These are phyloP conservation scores for Pelodytes ibericus DNA, from an alignment of 2,797 vertebrate genomes.

Conservation along the genomic window DNA sequence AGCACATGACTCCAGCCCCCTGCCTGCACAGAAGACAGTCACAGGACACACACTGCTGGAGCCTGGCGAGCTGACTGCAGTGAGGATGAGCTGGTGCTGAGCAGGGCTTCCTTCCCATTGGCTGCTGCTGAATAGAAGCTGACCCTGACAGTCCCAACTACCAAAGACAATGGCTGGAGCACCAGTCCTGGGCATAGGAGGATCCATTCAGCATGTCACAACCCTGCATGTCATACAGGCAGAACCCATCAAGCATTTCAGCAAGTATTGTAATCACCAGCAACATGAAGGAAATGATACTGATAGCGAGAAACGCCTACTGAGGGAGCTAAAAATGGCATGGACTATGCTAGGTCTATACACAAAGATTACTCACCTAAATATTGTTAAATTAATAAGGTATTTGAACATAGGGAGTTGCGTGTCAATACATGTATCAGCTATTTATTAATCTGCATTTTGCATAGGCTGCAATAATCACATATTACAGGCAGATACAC, in stretches of 20 bases:
- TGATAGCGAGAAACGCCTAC: too few species aligned
- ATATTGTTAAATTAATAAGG: too few species aligned
- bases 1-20: constrained; percentile 48
- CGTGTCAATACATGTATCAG: too few species aligned
- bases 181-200: neutral
- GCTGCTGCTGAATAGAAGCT: constrained; percentile 39
- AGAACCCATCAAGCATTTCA: neutral
- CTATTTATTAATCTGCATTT: too few species aligned
- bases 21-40: constrained; percentile 35
- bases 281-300: neutral
- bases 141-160: constrained; percentile 39
- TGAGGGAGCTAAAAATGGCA: too few species aligned
- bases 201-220: constrained; percentile 9
- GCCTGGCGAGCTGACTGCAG: constrained; percentile 18
- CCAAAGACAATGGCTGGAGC: constrained; percentile 20
- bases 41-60: constrained; percentile 45
- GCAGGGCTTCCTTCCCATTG: constrained; percentile 18
- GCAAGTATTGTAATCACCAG: neutral
- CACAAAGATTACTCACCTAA: too few species aligned
- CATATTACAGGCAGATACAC: too few species aligned
- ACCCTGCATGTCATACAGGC: neutral
- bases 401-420: too few species aligned
- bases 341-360: too few species aligned
- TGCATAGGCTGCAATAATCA: too few species aligned
- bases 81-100: constrained; percentile 39